phyloP scores from a whole-genome alignment of 2,113 vertebrate species.

The Petaurus breviceps region DNA sequence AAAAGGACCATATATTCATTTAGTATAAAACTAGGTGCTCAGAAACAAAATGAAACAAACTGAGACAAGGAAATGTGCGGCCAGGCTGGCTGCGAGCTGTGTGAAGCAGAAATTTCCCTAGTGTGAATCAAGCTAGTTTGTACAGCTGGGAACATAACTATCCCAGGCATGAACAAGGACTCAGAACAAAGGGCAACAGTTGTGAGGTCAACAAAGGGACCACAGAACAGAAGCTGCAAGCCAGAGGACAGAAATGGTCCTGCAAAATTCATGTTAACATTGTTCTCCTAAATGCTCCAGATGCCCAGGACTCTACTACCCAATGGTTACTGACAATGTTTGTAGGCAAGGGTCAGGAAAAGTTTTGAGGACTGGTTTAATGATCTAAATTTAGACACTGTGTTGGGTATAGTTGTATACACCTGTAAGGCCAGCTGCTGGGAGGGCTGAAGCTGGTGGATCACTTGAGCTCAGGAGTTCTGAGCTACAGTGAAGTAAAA shows the following conservation, averaged over 20 bases:
- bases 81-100: not conserved
- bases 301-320: not conserved
- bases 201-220: not conserved
- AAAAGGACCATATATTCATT: not conserved
- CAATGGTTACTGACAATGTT: not conserved
- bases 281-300: not conserved
- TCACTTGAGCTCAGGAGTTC: not conserved
- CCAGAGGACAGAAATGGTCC: not conserved
- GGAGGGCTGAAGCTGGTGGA: not conserved
- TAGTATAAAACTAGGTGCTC: conserved; percentile 14
- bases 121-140: not conserved
- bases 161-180: not conserved
- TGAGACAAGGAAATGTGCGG: not conserved
- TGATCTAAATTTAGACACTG: not conserved
- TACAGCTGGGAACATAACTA: not conserved
- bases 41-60: not conserved
- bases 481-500: not conserved
- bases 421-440: not conserved
- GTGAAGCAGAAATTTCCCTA: conserved; percentile 29
- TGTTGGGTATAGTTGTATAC: not conserved
- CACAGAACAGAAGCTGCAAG: not conserved
- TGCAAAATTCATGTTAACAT: rapidly evolving
- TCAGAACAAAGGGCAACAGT: not conserved
- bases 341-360: not conserved
- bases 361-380: not conserved